Evolutionary conservation across 2,113 vertebrate genomes (phyloP), one percentile per base, ranked within the genome.

Genomic region (Condylura cristata): DNA sequence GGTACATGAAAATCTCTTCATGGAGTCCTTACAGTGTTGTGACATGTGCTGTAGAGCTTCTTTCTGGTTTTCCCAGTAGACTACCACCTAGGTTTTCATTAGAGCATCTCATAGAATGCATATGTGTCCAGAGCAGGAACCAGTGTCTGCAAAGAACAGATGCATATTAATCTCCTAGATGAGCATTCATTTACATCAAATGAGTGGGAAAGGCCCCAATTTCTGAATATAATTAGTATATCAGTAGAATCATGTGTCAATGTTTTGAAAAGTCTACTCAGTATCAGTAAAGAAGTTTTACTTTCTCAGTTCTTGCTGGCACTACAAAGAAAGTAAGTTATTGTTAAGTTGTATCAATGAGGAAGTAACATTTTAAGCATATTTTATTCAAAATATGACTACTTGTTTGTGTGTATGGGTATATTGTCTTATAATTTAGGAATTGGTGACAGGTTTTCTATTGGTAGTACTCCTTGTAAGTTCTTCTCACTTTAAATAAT

Each of bases 181-280:
- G 51, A 34, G 30, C 41, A 9, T 90, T 92, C 17, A 58, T 96
- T 91, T 88, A 53, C 65, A 83, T 9, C 85, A 78, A 76, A 82
- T 9, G 5, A 75, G 13, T 48, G n/a, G 48, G 51, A 81, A 56
- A 51, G 8, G 16, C 82, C 68, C 88, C 37, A 92, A 37, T 34
- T 89, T 88, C 61, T 32, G 48, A 11, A 58, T 78, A 41, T 72
- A 85, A 66, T 34, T 46, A 30, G 10, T 72, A 44, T 46, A 37
- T 66, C n/a, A 22, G 39, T 28, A 72, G 56, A 86, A 28, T 93
- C 44, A 10, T 53, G 1, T 41, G 5, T 65, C 32, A 70, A 41
- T 79, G 24, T 78, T 89, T 53, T 84, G 56, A 74, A 83, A 92
- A 74, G 1, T 46, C 24, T 32, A 10, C 37, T 80, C 8, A 48